A percentile compares a stretch with the other conserved stretches of the same genome.
phyloP scores from a whole-genome alignment of 64 coral and sea anemone species.

The Montipora capricornis region DNA sequence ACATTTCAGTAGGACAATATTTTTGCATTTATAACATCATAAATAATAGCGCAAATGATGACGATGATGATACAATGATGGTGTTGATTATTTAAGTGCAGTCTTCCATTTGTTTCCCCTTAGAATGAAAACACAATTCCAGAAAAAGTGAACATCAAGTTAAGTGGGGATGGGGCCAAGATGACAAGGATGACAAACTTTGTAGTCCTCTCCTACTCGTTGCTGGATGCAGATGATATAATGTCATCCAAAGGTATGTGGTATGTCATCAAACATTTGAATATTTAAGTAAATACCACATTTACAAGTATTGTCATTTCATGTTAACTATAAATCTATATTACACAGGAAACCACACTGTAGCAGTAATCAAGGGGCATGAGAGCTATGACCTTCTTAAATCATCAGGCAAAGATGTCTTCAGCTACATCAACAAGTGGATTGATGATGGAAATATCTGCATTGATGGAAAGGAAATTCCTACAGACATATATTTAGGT shows the following conservation, averaged over 20 bases:
- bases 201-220: conserved; percentile 17
- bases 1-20: background rate
- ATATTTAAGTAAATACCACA: no score
- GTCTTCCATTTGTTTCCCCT: no score
- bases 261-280: no score
- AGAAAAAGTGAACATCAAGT: background rate
- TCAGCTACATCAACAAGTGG: background rate
- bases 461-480: background rate
- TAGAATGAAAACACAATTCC: no score
- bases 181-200: conserved; percentile 34
- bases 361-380: background rate
- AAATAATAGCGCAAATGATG: background rate
- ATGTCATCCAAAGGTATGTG: conserved; percentile 29
- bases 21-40: background rate
- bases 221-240: conserved; percentile 21
- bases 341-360: background rate
- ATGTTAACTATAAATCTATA: background rate
- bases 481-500: background rate
- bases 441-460: background rate
- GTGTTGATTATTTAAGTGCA: no score
- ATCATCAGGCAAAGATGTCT: background rate
- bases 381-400: background rate
- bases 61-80: background rate
- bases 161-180: conserved; percentile 40
- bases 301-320: background rate